Percentiles rank a stretch among this genome's conserved stretches.
Evolutionary conservation across 2,797 vertebrate genomes (phyloP).

Genomic region (Paguma larvata): DNA sequence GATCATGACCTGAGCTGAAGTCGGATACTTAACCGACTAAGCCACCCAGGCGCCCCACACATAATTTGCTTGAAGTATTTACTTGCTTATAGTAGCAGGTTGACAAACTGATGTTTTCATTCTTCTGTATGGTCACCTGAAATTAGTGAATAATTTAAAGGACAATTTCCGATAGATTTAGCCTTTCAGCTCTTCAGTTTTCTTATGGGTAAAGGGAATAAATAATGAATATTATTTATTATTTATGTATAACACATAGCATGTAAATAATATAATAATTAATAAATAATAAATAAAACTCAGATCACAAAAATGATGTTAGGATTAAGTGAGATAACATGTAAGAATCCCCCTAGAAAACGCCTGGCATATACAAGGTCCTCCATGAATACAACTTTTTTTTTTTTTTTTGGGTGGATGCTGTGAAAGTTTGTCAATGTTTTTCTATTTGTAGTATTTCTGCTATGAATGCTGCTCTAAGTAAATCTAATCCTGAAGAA

Average conservation of each 20-base stretch:
- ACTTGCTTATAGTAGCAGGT: slow-evolving; percentile 3
- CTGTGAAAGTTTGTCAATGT: neutral
- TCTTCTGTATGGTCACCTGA: neutral
- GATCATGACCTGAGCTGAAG: no score
- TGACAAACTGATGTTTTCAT: neutral
- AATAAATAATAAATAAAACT: neutral
- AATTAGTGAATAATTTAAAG: neutral
- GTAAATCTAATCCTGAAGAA: slow-evolving; percentile 10
- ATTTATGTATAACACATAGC: neutral
- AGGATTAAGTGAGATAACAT: neutral
- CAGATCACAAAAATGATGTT: neutral
- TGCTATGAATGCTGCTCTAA: slow-evolving; percentile 9
- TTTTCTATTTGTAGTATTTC: neutral
- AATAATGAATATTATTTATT: neutral
- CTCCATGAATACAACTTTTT: neutral
- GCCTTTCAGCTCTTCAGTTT: neutral
- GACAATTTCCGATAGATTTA: neutral
- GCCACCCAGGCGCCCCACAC: no score
- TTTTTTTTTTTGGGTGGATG: neutral
- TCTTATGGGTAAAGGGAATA: slow-evolving; percentile 3
- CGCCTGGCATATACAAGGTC: neutral
- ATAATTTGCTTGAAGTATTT: neutral
- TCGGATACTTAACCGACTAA: no score
- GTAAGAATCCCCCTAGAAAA: neutral
- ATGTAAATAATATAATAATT: neutral